These are phyloP conservation scores for Pterostichus niger DNA, from an alignment of 2,888 invertebrate genomes.

Conservation along the genomic window DNA sequence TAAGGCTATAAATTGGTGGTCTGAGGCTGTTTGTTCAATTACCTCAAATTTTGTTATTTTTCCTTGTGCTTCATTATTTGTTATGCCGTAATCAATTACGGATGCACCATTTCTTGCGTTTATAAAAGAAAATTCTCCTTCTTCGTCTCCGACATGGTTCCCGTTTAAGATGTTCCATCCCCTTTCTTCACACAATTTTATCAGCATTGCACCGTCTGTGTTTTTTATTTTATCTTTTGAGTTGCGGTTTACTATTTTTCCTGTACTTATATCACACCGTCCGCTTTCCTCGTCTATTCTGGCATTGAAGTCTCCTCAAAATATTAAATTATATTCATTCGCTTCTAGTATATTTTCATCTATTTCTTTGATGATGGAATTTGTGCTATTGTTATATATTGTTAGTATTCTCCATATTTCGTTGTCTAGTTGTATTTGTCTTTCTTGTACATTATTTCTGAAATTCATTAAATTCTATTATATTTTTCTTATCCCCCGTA, in stretches of 20 bases:
- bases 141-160: background rate
- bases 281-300: background rate
- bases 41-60: slow-evolving; percentile 9
- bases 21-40: slow-evolving; percentile 5
- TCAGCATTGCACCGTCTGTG: background rate
- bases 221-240: slow-evolving; percentile 20
- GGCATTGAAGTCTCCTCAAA: slow-evolving; percentile 41
- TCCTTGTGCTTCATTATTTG: slow-evolving; percentile 3
- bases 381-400: slow-evolving; percentile 22
- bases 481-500: background rate
- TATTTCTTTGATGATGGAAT: slow-evolving; percentile 4
- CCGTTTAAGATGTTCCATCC: slow-evolving; percentile 5
- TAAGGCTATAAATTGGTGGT: background rate
- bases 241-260: background rate
- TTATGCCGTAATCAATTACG: slow-evolving; percentile 8
- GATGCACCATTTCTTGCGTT: slow-evolving; percentile 5
- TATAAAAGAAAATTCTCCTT: slow-evolving; percentile 2
- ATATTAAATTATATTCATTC: background rate
- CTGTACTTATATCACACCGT: background rate
- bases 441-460: slow-evolving; percentile 32
- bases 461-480: background rate
- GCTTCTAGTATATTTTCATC: background rate
- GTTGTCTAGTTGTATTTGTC: background rate
- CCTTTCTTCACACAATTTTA: background rate
- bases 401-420: slow-evolving; percentile 19